Evolutionary conservation across 2,888 invertebrate genomes (phyloP).

Genomic region (Agonopterix subpropinquella): DNA sequence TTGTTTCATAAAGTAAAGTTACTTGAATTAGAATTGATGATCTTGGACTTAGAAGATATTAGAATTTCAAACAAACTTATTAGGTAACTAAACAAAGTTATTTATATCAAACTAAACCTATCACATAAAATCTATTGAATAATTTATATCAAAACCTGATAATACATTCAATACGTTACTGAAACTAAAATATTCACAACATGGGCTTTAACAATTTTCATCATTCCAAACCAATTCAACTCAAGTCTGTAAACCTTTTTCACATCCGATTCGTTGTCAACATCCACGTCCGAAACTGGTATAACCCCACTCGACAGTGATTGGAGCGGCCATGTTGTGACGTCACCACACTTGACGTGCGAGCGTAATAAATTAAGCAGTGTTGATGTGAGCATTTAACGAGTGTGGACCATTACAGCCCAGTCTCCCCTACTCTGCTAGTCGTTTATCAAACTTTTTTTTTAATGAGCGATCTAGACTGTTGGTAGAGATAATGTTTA

Average conservation of each 20-base stretch:
- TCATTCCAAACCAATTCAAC: neutral
- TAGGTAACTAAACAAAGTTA: too few relatives aligned
- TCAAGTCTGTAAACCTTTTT: neutral
- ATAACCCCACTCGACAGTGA: conserved; percentile 1
- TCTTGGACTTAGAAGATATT: too few relatives aligned
- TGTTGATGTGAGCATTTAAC: conserved; percentile 6
- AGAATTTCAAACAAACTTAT: too few relatives aligned
- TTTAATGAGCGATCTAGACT: conserved; percentile 10
- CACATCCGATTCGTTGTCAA: neutral
- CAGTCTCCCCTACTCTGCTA: neutral
- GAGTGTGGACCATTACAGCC: conserved; percentile 8
- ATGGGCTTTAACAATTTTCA: too few relatives aligned
- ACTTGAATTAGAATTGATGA: too few relatives aligned
- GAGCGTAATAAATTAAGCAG: conserved; percentile 14
- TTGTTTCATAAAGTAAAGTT: too few relatives aligned
- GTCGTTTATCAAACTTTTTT: conserved; percentile 15
- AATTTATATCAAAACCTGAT: too few relatives aligned
- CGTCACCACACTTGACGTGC: conserved; percentile 28
- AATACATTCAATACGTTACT: too few relatives aligned
- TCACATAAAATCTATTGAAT: too few relatives aligned
- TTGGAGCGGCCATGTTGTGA: conserved; percentile 34
- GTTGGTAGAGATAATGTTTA: too few relatives aligned
- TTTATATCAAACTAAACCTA: too few relatives aligned
- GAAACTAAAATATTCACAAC: too few relatives aligned
- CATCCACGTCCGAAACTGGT: neutral